Evolutionary conservation across 2,797 vertebrate genomes (phyloP), one percentile per base, ranked within the genome.

Genomic region (Enteromius argenteus): DNA sequence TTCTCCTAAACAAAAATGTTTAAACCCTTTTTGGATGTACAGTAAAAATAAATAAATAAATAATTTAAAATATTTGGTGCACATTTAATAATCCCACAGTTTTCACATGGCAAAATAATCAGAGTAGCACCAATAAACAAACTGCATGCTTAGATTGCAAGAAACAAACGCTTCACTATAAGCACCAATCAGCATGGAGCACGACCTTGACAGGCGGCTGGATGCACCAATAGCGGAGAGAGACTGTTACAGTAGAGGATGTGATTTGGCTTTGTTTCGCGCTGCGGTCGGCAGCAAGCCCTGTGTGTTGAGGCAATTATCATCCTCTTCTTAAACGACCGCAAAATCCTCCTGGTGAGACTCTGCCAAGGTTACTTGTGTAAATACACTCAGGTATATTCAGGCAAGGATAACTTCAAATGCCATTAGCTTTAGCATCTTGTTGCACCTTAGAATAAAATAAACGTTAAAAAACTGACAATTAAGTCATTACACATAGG

Each of bases 361-460:
- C 77, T 87, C 64, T 86, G 76, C 83, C 79, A 81, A 30, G 64
- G 69, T 84, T 32, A 81, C 32, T 79, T 87, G 87, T 78, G 84
- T 84, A 81, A 75, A 87, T 83, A 30, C 81, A 85, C 84, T 88
- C 88, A 90, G 89, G 88, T 91, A 90, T 91, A 90, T 89, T 91
- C 88, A 89, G 88, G 85, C 64, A 85, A 88, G 88, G 86, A 90
- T 88, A 87, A 81, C 64, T 84, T 85, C 62, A 75, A 88, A 64
- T 44, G 69, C 68, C 46, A 64, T 79, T 53, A 81, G 35, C 67
- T 27, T 76, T 62, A 84, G 67, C 79, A 82, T 72, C 81, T 84
- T 71, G 17, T 79, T 79, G 71, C 42, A 84, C 77, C 83, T 80
- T 77, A 68, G 58, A 83, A 71, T 69, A 79, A 80, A 79, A 32